A percentile compares a stretch with the other conserved stretches of the same genome.
phyloP scores from a whole-genome alignment of 2,888 invertebrate genomes.

The Parnassius orleans region DNA sequence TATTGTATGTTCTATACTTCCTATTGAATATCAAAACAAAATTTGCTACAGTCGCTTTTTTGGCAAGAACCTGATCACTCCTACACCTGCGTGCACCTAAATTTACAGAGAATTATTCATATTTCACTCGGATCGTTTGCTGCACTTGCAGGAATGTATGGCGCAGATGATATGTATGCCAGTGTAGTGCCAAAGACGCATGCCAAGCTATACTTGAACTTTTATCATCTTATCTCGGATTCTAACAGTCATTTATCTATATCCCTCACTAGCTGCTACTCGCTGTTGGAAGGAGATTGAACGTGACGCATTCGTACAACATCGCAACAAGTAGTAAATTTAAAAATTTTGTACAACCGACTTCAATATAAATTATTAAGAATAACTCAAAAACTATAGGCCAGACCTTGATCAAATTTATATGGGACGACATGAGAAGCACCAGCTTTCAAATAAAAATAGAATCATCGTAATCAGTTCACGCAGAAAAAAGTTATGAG shows the following conservation, averaged over 20 bases:
- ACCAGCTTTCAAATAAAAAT: no score
- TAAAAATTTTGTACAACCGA: no score
- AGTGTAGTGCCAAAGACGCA: slow-evolving; percentile 49
- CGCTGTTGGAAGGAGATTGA: not conserved
- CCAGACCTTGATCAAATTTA: no score
- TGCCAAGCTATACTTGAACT: slow-evolving; percentile 51
- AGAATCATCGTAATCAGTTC: no score
- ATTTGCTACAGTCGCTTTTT: slow-evolving; percentile 26
- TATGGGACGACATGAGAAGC: no score
- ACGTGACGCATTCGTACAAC: not conserved
- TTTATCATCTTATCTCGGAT: slow-evolving; percentile 7
- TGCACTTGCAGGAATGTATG: slow-evolving; percentile 39
- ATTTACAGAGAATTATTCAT: slow-evolving; percentile 43
- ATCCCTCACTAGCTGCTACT: slow-evolving; percentile 4
- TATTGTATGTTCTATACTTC: no score
- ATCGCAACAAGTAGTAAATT: not conserved
- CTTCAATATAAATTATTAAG: no score
- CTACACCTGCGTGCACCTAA: slow-evolving; percentile 49
- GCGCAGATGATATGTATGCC: slow-evolving; percentile 45
- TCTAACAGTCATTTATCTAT: slow-evolving; percentile 9
- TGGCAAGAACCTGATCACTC: slow-evolving; percentile 37
- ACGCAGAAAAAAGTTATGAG: no score
- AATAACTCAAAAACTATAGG: no score
- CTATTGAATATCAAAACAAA: no score
- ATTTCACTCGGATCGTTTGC: slow-evolving; percentile 35